phyloP scores from a whole-genome alignment of 2,888 invertebrate species.

The Agrilus cyanescens region DNA sequence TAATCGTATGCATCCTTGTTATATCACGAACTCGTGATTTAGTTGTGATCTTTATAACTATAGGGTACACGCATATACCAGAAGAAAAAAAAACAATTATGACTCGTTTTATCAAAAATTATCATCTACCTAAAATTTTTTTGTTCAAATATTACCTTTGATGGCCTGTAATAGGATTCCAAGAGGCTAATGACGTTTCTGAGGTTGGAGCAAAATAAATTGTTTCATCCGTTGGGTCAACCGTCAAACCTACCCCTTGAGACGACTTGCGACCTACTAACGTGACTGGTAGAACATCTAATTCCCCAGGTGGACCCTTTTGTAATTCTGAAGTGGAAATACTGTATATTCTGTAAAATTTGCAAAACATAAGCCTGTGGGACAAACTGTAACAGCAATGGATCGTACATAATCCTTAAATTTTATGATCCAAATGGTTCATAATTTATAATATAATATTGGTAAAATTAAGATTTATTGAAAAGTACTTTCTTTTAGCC shows the following conservation, averaged over 20 bases:
- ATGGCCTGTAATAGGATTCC: constrained; percentile 61
- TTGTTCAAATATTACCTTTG: constrained; percentile 56
- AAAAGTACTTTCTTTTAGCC: no score
- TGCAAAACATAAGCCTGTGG: background rate
- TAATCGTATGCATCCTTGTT: no score
- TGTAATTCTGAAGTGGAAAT: constrained; percentile 61
- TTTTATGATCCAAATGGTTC: no score
- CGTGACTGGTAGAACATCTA: constrained; percentile 59
- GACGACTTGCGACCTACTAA: constrained; percentile 75
- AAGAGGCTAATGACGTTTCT: constrained; percentile 70
- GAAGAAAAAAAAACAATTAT: no score
- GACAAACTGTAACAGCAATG: constrained; percentile 4
- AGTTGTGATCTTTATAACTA: no score
- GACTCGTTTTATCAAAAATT: no score
- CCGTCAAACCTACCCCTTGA: constrained; percentile 63
- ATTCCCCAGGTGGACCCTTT: constrained; percentile 59
- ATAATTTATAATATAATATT: no score
- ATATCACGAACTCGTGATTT: no score
- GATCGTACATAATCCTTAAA: constrained; percentile 1
- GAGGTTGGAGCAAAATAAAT: constrained; percentile 67
- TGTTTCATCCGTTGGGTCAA: constrained; percentile 60
- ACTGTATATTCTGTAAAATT: constrained; percentile 54
- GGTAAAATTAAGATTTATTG: no score
- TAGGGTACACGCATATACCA: no score
- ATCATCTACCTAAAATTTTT: no score